Evolutionary conservation across 2,888 invertebrate genomes (phyloP), one percentile per base, ranked within the genome.

Genomic region (Cenopis cana): DNA sequence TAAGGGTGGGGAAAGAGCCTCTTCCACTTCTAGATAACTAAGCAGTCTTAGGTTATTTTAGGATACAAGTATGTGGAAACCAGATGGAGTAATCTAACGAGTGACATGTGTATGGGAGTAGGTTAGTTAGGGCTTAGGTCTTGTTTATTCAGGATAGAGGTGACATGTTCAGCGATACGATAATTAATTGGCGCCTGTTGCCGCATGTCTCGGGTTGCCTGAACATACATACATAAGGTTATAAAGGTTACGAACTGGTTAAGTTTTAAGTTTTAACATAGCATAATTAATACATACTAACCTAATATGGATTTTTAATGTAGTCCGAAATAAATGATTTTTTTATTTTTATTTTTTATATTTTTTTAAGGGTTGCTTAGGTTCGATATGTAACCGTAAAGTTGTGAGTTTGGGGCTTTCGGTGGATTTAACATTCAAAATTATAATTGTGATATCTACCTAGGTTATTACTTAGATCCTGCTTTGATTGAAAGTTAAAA

Each of bases 1-100:
- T 66, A 70, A 60, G 65, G 65, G 57, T 11, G 36, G 49, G 62
- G 50, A 38, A 46, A 36, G 38, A 49, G 36, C 10, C 50, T n/a
- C n/a, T 33, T 49, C 50, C 8, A 9, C 52, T 50, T 17, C 61
- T 59, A 38, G 57, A 68, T 50, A 59, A 52, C 36, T 59, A 49
- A 61, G 60, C n/a, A 18, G n/a, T 33, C 54, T 41, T 36, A 33
- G n/a, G 57, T 41, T 55, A 29, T 65, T 52, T 52, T 62, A 18
- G 62, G 50, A 62, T 50, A 46, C n/a, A 24, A 46, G 9, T 29
- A 14, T 56, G 4, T 56, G 3, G 14, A 29, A 55, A 55, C 33
- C 17, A 11, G 56, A 36, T 33, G n/a, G 56, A 46, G 46, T n/a
- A 46, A 46, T 46, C n/a, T 46, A n/a, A 46, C 46, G 46, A 46